These are phyloP conservation scores for Tetramorium simillimum DNA, from an alignment of 1,140 invertebrate genomes.

Conservation along the genomic window DNA sequence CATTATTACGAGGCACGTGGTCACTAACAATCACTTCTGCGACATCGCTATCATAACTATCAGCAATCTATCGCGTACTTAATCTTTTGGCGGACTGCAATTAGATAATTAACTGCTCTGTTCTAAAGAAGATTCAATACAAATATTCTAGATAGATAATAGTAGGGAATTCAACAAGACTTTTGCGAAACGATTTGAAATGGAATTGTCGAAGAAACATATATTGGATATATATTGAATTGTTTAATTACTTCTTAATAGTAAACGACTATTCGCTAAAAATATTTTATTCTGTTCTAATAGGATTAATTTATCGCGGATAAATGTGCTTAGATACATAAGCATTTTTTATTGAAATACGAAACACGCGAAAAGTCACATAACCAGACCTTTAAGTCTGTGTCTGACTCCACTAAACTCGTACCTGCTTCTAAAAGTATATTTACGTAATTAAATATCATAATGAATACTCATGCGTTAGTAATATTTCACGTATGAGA, in stretches of 20 bases:
- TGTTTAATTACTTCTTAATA: not conserved
- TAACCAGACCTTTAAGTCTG: not conserved
- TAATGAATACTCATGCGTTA: not conserved
- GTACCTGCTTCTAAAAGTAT: not conserved
- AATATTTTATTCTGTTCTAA: not conserved
- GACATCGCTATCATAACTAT: not conserved
- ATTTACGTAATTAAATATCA: not conserved
- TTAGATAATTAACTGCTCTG: not conserved
- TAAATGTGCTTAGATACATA: not conserved
- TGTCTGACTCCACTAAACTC: not conserved
- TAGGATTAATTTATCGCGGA: not conserved
- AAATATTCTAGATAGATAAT: not conserved
- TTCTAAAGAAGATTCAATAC: not conserved
- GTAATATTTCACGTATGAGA: not conserved
- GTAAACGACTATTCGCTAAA: not conserved
- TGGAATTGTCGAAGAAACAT: not conserved
- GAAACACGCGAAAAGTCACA: not conserved
- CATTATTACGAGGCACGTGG: not conserved
- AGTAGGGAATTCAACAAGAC: not conserved
- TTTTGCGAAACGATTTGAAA: not conserved
- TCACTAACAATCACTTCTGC: slow-evolving; percentile 1
- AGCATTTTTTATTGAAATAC: not conserved
- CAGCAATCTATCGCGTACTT: not conserved
- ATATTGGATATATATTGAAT: not conserved
- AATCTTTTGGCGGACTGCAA: not conserved